phyloP scores from a whole-genome alignment of 2,888 invertebrate species.

The Pachydiplax longipennis region DNA sequence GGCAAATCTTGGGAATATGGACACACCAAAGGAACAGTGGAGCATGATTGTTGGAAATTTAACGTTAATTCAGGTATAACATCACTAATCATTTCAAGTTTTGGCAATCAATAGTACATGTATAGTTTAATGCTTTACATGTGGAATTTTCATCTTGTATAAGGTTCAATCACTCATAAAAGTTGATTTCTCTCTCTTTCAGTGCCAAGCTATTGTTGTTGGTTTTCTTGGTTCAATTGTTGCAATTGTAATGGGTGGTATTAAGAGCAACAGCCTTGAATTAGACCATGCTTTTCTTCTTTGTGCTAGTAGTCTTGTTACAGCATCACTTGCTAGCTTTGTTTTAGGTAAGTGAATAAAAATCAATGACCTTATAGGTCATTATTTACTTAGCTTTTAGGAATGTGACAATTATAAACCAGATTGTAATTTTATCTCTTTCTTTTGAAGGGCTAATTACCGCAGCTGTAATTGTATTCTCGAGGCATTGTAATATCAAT shows the following conservation, averaged over 20 bases:
- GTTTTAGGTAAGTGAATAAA: constrained; percentile 63
- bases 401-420: background rate
- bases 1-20: constrained; percentile 80
- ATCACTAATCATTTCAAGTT: background rate
- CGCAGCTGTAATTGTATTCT: constrained; percentile 74
- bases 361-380: too few relatives aligned
- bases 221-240: constrained; percentile 75
- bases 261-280: constrained; percentile 69
- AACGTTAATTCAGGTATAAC: constrained; percentile 73
- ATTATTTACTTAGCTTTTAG: background rate
- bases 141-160: background rate
- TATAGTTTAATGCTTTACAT: background rate
- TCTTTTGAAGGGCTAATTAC: constrained; percentile 66
- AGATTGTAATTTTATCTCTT: background rate
- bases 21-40: constrained; percentile 69
- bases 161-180: background rate
- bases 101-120: background rate
- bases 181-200: constrained; percentile 49
- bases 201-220: constrained; percentile 76
- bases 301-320: constrained; percentile 76
- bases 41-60: constrained; percentile 76
- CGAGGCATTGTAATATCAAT: constrained; percentile 74
- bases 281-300: constrained; percentile 74
- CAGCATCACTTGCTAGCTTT: constrained; percentile 78
- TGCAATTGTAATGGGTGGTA: constrained; percentile 72